Evolutionary conservation across 2,888 invertebrate genomes (phyloP), one percentile per base, ranked within the genome.

Genomic region (Cremastinae sp.): DNA sequence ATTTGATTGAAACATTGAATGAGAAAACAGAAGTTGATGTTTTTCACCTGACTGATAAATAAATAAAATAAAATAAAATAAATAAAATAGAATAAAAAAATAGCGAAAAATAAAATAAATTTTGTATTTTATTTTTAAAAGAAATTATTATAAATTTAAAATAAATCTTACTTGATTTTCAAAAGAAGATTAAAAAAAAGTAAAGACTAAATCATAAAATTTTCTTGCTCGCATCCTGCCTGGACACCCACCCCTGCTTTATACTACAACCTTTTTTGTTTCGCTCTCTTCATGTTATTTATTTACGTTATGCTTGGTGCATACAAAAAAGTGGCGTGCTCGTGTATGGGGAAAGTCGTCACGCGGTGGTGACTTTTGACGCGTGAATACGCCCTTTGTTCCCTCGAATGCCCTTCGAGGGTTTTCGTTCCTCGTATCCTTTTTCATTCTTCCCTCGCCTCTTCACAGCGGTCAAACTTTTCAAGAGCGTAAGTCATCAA

Each of bases 361-460:
- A 86, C 84, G 86, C 84, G 80, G 80, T 82, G 84, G 84, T 86
- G 87, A 86, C 87, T 86, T 82, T 80, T 84, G 84, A 86, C 84
- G 85, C 85, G 85, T 87, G 85, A 86, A 85, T 86, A 85, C 84
- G 78, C 79, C 81, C 80, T 82, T 82, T 82, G 80, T 82, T 79
- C 76, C 72, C 43, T 28, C 28, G 28, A 47, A 66, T 61, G 51
- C 2, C 1, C 14, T 16, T 47, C 43, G 34, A 36, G 66, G 71
- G 75, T 70, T 64, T 65, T 71, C 66, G 53, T 71, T 66, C 54
- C 62, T 73, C 65, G 14, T 38, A 45, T 47, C 71, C 47, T 70
- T 70, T 45, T 61, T 56, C 64, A 49, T 47, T 14, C 41, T 10
- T 45, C 45, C 12, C 14, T 12, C 45, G n/a, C 45, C 12, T 45